Evolutionary conservation across 2,797 vertebrate species (phyloP).

Genomic region (Lutra lutra): DNA sequence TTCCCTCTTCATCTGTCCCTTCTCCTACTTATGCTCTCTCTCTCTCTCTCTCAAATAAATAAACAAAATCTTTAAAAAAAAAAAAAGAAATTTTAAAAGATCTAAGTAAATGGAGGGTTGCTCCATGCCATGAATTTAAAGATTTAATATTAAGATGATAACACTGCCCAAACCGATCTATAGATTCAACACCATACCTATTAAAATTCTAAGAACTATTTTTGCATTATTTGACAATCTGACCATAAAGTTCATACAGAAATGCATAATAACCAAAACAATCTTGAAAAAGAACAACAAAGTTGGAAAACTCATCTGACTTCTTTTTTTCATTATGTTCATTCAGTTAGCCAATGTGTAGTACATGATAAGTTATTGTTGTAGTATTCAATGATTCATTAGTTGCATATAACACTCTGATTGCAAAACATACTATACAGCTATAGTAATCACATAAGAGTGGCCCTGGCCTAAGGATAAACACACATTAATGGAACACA

Average conservation of each 20-base stretch:
- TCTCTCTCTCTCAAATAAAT: no score
- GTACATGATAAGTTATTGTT: no score
- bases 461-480: background rate
- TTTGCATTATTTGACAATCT: background rate
- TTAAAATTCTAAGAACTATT: background rate
- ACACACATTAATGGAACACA: background rate
- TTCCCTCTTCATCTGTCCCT: no score
- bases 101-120: background rate
- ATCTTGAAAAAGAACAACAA: background rate
- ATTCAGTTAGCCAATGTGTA: no score
- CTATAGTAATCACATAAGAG: background rate
- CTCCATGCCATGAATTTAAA: background rate
- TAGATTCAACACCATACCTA: background rate
- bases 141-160: background rate
- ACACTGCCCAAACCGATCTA: background rate
- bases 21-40: no score
- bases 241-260: background rate
- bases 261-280: background rate
- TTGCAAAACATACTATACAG: background rate
- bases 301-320: background rate
- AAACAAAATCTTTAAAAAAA: no score
- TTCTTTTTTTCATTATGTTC: no score
- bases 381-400: no score
- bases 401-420: background rate
- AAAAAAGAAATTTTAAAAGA: background rate